Evolutionary conservation across 2,113 vertebrate species (phyloP).

Genomic region (Sterna hirundo): DNA sequence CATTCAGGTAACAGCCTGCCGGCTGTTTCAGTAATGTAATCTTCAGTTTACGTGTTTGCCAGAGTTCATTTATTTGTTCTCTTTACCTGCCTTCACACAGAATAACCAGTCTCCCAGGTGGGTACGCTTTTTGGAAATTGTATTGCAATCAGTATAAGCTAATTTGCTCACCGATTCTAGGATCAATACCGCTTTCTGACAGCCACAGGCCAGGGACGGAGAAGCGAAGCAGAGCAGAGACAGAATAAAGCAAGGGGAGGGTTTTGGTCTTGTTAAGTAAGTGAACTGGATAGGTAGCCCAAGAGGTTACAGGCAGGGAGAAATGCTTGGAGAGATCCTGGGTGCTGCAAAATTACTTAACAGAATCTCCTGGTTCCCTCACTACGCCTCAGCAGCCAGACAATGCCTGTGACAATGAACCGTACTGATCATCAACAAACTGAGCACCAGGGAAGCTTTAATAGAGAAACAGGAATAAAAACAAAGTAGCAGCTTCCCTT

Average conservation of each 20-base stretch:
- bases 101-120: neutral
- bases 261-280: neutral
- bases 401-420: no score
- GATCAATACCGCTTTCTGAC: neutral
- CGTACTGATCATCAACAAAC: neutral
- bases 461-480: neutral
- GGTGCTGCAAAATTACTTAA: neutral
- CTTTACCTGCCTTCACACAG: neutral
- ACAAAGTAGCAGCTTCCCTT: neutral
- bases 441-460: neutral
- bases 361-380: neutral
- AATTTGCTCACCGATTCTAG: fast-evolving
- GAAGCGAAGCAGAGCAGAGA: neutral
- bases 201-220: neutral
- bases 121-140: fast-evolving
- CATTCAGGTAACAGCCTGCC: neutral
- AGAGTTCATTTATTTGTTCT: no score
- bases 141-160: neutral
- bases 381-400: neutral
- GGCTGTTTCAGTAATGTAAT: neutral
- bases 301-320: neutral
- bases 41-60: neutral
- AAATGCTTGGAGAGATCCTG: neutral
- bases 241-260: neutral
- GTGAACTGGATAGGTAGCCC: neutral